Conservation (phyloP, 64 coral and sea anemone genomes). For the Platygyra sinensis region DNA sequence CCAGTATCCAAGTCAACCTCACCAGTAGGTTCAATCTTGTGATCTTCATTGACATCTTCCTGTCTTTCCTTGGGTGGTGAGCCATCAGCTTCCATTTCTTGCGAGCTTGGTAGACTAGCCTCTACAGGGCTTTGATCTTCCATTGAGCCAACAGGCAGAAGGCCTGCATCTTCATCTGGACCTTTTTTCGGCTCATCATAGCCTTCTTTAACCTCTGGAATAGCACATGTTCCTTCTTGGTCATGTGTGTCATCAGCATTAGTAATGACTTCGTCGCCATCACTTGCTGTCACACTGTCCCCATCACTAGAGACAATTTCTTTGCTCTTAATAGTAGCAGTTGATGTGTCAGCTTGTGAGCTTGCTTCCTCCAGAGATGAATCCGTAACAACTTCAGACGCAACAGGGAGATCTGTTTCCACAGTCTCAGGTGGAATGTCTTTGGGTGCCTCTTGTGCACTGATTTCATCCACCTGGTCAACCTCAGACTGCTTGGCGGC, state of each 20-base stretch:
- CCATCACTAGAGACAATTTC: not conserved
- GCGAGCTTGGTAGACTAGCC: not conserved
- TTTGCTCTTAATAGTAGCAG: not conserved
- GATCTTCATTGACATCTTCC: not conserved
- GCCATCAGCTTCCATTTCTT: not conserved
- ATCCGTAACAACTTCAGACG: not conserved
- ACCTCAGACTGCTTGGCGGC: not conserved
- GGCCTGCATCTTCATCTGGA: not conserved
- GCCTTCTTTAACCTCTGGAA: not conserved
- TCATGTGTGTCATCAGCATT: not conserved
- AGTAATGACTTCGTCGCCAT: not conserved
- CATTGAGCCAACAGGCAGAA: too few species aligned
- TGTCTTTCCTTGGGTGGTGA: too few species aligned
- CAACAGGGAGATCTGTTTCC: not conserved
- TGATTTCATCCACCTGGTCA: not conserved
- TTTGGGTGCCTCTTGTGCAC: not conserved
- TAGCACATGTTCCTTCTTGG: not conserved
- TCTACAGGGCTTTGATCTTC: not conserved
- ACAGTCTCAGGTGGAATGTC: too few species aligned
- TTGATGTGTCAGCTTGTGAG: not conserved
- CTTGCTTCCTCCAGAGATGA: not conserved
- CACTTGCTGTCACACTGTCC: not conserved
- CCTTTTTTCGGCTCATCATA: not conserved
- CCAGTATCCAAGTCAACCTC: slow-evolving; percentile 23
- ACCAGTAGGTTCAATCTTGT: not conserved